phyloP scores from a whole-genome alignment of 2,888 invertebrate genomes.

The Drosophila stalkeri region DNA sequence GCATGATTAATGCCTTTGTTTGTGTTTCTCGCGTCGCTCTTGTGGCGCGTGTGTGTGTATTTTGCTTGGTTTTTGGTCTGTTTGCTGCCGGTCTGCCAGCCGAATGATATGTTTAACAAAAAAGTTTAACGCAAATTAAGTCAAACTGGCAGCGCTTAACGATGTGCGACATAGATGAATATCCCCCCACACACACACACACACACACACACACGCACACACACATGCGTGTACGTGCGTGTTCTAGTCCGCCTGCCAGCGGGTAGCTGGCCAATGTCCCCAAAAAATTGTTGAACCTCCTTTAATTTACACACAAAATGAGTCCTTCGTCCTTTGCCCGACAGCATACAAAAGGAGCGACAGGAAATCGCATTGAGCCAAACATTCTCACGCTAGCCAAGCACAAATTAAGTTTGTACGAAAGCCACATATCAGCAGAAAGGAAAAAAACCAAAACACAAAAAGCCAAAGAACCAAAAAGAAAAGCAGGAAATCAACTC shows the following conservation, averaged over 20 bases:
- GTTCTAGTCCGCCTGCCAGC: slow-evolving; percentile 36
- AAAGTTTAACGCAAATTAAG: slow-evolving; percentile 81
- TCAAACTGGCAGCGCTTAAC: slow-evolving; percentile 81
- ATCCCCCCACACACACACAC: slow-evolving; percentile 34
- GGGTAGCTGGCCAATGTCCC: slow-evolving; percentile 47
- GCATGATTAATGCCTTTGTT: slow-evolving; percentile 79
- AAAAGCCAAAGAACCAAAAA: slow-evolving; percentile 51
- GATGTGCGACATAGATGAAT: slow-evolving; percentile 79
- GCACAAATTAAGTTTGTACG: slow-evolving; percentile 68
- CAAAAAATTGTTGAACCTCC: slow-evolving; percentile 31
- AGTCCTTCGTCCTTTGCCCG: slow-evolving; percentile 25
- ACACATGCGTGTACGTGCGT: slow-evolving; percentile 18
- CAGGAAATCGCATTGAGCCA: slow-evolving; percentile 10
- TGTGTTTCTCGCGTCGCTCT: slow-evolving; percentile 67
- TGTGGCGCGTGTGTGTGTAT: slow-evolving; percentile 9
- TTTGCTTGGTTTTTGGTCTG: slow-evolving; percentile 24
- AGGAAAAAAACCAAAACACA: slow-evolving; percentile 44
- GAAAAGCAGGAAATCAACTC: slow-evolving; percentile 18
- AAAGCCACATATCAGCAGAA: slow-evolving; percentile 26
- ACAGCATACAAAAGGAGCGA: slow-evolving; percentile 4
- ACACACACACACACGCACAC: slow-evolving; percentile 20
- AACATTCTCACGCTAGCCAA: slow-evolving; percentile 29
- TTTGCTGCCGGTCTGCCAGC: slow-evolving; percentile 41
- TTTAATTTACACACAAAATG: slow-evolving; percentile 68
- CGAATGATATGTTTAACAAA: slow-evolving; percentile 75